Evolutionary conservation across 2,797 vertebrate genomes (phyloP), one percentile per base, ranked within the genome.

Genomic region (Galaxias olidus): DNA sequence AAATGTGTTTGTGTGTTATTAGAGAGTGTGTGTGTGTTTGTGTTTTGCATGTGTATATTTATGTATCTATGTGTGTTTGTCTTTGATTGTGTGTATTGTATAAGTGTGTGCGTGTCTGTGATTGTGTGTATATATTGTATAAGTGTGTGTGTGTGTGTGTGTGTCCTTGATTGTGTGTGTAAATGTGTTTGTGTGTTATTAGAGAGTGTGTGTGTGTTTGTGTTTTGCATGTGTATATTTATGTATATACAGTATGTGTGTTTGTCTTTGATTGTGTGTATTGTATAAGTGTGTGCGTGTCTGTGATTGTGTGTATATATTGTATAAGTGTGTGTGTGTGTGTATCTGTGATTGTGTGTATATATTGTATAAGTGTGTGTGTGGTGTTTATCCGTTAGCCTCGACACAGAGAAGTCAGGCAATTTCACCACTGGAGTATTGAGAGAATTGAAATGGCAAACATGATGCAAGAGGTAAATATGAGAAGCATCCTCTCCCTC

Each of bases 381-480:
- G 30, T 30, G 30, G 3, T 30, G 30, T 30, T 30, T 3, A 30
- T 30, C 30, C 30, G 6, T 30, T 30, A 30, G 4, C 43, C 61
- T 47, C 43, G 1, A 18, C 46, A n/a, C 41, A 1, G 11, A 57
- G 11, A 66, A 44, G 0, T 15, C 11, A n/a, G 5, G 45, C 46
- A 41, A 50, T 41, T 42, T n/a, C 20, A 7, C 59, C 9, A 15
- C 13, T 8, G 40, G 19, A 64, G 18, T 43, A 50, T 12, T 46
- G 8, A 49, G 42, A 19, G 55, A 13, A 50, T 17, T 42, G 43
- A 69, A 55, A 18, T 57, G 30, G 46, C 4, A 63, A 68, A 42
- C 20, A 49, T 47, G 65, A 61, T 57, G 51, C 56, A 44, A 10
- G 45, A 13, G 14, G 50, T 53, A 66, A 71, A 72, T 62, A 70